A percentile compares a stretch with the other conserved stretches of the same genome.
phyloP scores from a whole-genome alignment of 2,888 invertebrate genomes.

The Cyaniris semiargus region DNA sequence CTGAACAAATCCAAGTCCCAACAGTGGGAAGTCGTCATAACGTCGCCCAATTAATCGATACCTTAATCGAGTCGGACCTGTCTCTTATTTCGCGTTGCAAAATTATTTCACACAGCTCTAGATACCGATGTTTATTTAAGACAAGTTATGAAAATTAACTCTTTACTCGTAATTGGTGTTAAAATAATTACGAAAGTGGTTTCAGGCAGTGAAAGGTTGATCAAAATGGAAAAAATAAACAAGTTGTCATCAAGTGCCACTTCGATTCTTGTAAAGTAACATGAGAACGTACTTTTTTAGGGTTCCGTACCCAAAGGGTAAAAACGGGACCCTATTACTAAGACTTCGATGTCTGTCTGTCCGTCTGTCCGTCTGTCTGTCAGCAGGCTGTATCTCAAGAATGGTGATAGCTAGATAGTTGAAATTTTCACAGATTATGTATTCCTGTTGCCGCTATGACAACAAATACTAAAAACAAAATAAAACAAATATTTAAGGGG shows the following conservation, averaged over 20 bases:
- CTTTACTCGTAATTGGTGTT: slow-evolving; percentile 10
- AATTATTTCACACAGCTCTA: slow-evolving; percentile 15
- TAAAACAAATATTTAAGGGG: too few relatives aligned
- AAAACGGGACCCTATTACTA: too few relatives aligned
- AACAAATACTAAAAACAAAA: too few relatives aligned
- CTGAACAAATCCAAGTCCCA: not conserved
- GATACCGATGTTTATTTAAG: slow-evolving; percentile 5
- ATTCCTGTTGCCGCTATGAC: too few relatives aligned
- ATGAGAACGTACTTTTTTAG: not conserved
- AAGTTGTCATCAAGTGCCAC: not conserved
- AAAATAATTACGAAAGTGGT: slow-evolving; percentile 2
- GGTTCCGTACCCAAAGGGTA: too few relatives aligned
- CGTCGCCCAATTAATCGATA: not conserved
- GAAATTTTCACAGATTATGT: too few relatives aligned
- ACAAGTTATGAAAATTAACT: slow-evolving; percentile 3
- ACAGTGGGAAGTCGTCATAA: not conserved
- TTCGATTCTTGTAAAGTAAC: not conserved
- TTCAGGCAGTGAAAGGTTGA: not conserved
- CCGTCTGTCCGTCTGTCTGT: too few relatives aligned
- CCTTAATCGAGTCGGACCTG: not conserved
- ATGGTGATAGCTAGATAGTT: too few relatives aligned
- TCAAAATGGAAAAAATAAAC: not conserved
- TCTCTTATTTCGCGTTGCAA: slow-evolving; percentile 39
- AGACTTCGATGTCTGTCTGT: too few relatives aligned
- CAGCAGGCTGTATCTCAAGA: too few relatives aligned